Conservation (phyloP, 2,888 invertebrate species). For the Pollenia amentaria region DNA sequence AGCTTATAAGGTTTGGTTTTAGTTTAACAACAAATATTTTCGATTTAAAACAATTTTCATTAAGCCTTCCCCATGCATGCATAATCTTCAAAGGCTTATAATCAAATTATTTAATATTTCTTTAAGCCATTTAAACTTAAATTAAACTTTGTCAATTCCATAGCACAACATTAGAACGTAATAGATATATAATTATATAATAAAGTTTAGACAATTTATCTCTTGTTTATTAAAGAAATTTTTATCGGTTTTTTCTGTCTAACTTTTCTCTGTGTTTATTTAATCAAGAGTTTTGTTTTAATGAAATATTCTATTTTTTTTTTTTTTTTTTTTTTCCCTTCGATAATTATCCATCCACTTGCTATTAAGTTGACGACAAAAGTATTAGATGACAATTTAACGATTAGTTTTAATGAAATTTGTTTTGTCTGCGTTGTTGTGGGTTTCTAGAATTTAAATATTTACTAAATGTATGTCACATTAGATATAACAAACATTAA, state of each 20-base stretch:
- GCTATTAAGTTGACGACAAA: conserved; percentile 12
- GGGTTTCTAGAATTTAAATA: neutral
- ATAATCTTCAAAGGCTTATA: neutral
- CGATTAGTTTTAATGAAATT: neutral
- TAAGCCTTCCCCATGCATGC: neutral
- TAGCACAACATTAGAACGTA: neutral
- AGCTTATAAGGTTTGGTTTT: neutral
- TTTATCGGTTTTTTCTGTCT: no score
- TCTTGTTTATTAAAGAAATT: neutral
- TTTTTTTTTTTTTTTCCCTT: neutral
- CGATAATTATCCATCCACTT: neutral
- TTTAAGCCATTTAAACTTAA: neutral
- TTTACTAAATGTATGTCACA: neutral
- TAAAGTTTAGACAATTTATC: neutral
- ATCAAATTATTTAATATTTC: neutral
- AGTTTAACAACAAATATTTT: neutral
- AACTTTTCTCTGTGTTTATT: neutral
- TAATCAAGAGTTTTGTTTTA: conserved; percentile 5
- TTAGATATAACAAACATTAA: no score
- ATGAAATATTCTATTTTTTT: neutral
- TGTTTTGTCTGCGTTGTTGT: neutral
- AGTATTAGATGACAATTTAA: conserved; percentile 59
- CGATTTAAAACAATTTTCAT: neutral
- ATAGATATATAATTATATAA: no score
- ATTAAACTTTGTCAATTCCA: conserved; percentile 28